Evolutionary conservation across 1,140 invertebrate genomes (phyloP), one percentile per base, ranked within the genome.

Genomic region (Diorhabda carinulata): DNA sequence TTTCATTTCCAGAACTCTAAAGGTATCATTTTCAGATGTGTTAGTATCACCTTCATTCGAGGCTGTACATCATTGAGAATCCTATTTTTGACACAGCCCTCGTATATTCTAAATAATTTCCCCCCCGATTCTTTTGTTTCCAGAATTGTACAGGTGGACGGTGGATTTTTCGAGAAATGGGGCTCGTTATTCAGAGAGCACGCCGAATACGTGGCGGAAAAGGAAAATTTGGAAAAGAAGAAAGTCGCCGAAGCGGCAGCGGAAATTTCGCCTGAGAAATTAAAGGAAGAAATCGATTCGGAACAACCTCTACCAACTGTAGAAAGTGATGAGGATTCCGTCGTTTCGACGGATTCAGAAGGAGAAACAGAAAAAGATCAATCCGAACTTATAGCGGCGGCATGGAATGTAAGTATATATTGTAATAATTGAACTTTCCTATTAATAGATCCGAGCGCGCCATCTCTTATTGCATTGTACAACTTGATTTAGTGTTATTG

Each of bases 151-250:
- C 88, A 91, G 82, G 83, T 89, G 3, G 91, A 93, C 79, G 89
- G 89, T 72, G 87, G 90, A 45, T 93, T 92, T 77, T 93, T 93
- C 77, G 91, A 93, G 77, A 90, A 89, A 72, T 90, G 92, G 74
- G 91, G 91, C 2, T 89, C 88, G 0, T 80, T 91, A 9, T 78
- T 92, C 44, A 87, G 87, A n/a, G 89, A 91, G 78, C 86, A 86
- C 25, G 77, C 75, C 25, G 76, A 75, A 68, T 69, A 69, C 56
- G 76, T 70, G 4, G 73, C 71, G 61, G 66, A 68, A 25, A 59
- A 77, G 66, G 78, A 81, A 61, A 67, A 73, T n/a, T 67, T 76
- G 7, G 82, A 83, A 69, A 78, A 79, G 41, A 72, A 79, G 65
- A 74, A 78, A 47, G 80, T 82, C n/a, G 80, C 78, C 2, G 76